Evolutionary conservation across 1,140 invertebrate species (phyloP), one percentile per base, ranked within the genome.

Genomic region (Cyrtorhinus lividipennis): DNA sequence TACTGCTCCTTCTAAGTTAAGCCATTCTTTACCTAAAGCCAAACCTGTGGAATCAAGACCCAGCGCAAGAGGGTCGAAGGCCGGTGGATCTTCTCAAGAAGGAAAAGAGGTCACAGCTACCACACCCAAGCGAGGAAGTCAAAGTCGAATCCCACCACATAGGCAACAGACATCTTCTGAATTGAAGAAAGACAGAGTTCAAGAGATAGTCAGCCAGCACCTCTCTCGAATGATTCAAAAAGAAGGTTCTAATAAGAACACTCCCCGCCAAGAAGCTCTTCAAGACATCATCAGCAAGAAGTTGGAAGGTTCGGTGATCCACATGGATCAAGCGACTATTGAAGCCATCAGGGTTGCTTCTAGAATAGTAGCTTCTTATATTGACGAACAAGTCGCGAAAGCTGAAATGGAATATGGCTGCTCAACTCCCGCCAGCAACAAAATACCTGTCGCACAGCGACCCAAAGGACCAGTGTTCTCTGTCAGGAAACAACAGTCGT

Each of bases 241-340:
- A n/a, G 30, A 38, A 38, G 15, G 5, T 8, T 1, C 45, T 15
- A 24, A 24, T 2, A 25, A 24, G 18, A 12, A 45, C 24, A 61
- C 60, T 2, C 22, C 38, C 10, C 24, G 60, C 15, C 60, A 61
- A 30, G 15, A 24, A 53, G 60, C 60, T 1, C 44, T 61, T 20
- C n/a, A 61, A 61, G 60, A 53, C n/a, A 24, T 53, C 8, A 45
- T 45, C 22, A 45, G 45, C 15, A 23, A 53, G 3, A 38, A 22
- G n/a, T 44, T 61, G 13, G 45, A 24, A 24, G 38, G 48, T 13
- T 18, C 45, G 20, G 20, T 61, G 24, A 18, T n/a, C 13, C 38
- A 13, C n/a, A 24, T 20, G 1, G 27, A 24, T 18, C 12, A 20
- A 2, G 18, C 15, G 26, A 53, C 60, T 2, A 61, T 61, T 20